Base-by-base conservation (phyloP, 1,140 invertebrate species). In the Drosophila prosaltans region DNA sequence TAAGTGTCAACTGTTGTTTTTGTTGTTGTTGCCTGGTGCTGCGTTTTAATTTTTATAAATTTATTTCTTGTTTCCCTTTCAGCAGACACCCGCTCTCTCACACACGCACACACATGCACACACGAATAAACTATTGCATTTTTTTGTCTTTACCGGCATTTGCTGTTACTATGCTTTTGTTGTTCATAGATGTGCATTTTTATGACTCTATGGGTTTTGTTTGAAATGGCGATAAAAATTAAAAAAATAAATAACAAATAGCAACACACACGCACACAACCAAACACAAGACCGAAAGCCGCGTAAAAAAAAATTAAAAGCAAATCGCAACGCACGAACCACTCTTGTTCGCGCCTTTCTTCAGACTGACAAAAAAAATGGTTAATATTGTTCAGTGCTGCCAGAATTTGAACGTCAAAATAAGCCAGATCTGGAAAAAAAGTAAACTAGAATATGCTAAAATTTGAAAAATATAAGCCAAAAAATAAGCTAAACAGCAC, bases 101-200 rank as follows among this genome's bases (percentile, higher is more conserved):
- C 28, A 30, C 28, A 3, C 28, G 6, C 3, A 7, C 59, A 69
- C 55, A 79, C 58, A 68, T 65, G 59, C 61, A 61, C 65, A 81
- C 55, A 54, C 51, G 43, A 40, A 60, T 65, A 71, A 73, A 76
- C 72, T 76, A 82, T 70, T 71, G 71, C 84, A 60, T 78, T 74
- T 77, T 69, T 32, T 69, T 80, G 63, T 70, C 69, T 59, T 76
- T 69, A 60, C 82, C 82, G 82, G 82, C 80, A 82, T 36, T 58
- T 39, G 63, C 41, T 62, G 60, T 48, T 69, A 48, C 40, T 77
- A 30, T 16, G 59, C 48, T 55, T 54, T 75, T 59, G 57, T 62
- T 70, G 64, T 78, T 84, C 57, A 5, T 78, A 67, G 62, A 51
- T 77, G 66, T 78, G 66, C 81, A 81, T 84, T 80, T 75, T 77